Evolutionary conservation across 2,797 vertebrate genomes (phyloP), one percentile per base, ranked within the genome.

Genomic region (Poecilia wingei): DNA sequence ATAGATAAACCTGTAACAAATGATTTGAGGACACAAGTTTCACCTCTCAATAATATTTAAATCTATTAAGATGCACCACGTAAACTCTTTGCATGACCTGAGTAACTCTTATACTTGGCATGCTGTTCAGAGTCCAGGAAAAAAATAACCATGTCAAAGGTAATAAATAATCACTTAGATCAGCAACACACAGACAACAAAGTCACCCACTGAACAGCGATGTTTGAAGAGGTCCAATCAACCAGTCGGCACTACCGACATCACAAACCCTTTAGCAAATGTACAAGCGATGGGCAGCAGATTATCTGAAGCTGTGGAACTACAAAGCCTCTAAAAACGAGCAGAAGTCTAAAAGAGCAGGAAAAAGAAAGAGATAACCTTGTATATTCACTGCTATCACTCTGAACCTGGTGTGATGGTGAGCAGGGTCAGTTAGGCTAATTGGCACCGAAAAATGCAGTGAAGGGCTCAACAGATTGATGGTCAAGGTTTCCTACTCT

Each of bases 381-480:
- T 75, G 72, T 83, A 25, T 76, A 66, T 72, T 78, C 16, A 72
- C 57, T 80, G 31, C 81, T 83, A 84, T 75, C 76, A 76, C 61
- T 72, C 69, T 68, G 83, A 87, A 79, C 25, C 6, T 73, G 59
- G 55, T 76, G 39, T 82, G 79, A 76, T 77, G 79, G 72, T 79
- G 76, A 83, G 73, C 47, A 70, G 74, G 81, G 76, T 86, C 85
- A 84, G 78, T 84, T 81, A 76, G 77, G 80, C 71, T 85, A 75
- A 87, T 90, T 89, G 88, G 91, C 88, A 89, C 86, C 86, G 74
- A 86, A 68, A 84, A 86, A 86, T 73, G 80, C 59, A 80, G 72
- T 49, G 59, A 77, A 78, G 72, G 61, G 75, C 57, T 55, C 53
- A 20, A 61, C 73, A 76, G 78, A 59, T 39, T 73, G 6, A 3